Conservation (phyloP, 2,113 vertebrate genomes). For the Psettodes erumei region DNA sequence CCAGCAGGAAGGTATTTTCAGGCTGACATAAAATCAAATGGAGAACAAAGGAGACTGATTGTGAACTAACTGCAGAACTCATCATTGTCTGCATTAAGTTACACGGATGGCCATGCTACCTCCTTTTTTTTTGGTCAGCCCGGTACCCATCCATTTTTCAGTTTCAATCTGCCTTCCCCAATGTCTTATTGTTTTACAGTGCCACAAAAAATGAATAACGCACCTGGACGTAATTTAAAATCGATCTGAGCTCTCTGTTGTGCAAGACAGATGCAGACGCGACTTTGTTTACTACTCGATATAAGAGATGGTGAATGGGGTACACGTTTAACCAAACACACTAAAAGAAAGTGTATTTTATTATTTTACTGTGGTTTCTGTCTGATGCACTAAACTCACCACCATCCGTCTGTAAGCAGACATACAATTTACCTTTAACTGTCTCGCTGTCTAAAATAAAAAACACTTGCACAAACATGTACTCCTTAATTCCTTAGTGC, state of each 20-base stretch:
- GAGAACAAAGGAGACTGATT: conserved; percentile 26
- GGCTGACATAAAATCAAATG: neutral
- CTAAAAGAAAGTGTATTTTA: neutral
- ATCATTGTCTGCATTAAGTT: neutral
- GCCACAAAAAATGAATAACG: neutral
- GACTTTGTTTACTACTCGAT: neutral
- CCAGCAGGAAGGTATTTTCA: conserved; percentile 17
- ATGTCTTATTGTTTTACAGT: neutral
- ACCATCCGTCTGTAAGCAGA: neutral
- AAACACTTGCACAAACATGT: neutral
- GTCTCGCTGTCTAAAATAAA: neutral
- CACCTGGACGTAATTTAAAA: neutral
- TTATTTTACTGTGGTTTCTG: neutral
- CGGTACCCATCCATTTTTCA: neutral
- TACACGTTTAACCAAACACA: neutral
- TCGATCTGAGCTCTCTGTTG: conserved; percentile 1
- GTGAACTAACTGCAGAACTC: neutral
- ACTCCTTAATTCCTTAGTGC: neutral
- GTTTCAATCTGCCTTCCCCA: neutral
- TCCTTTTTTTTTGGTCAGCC: neutral
- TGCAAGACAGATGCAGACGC: neutral
- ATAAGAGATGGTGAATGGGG: neutral
- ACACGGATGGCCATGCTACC: neutral
- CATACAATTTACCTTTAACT: neutral
- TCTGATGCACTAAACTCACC: neutral